These are phyloP conservation scores for Poecile montanus DNA, from an alignment of 2,797 vertebrate genomes.

Conservation along the genomic window DNA sequence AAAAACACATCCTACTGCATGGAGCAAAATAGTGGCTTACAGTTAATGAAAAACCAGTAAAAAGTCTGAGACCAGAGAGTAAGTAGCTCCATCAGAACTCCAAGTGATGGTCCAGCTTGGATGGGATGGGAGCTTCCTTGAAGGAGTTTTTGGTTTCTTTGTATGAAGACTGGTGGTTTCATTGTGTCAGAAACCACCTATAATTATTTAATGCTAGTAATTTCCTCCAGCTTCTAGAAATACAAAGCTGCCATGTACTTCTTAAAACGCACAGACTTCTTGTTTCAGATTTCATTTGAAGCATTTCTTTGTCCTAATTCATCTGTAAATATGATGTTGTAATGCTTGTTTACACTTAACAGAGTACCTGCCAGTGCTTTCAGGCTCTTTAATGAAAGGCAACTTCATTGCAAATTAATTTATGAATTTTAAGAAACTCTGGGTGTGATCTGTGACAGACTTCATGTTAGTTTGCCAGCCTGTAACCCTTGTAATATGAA, in stretches of 20 bases:
- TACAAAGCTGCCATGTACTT: neutral
- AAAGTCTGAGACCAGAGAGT: neutral
- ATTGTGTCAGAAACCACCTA: conserved; percentile 28
- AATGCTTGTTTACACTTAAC: neutral
- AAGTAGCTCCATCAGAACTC: neutral
- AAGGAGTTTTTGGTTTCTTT: neutral
- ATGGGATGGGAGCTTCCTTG: neutral
- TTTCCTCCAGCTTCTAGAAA: conserved; percentile 54
- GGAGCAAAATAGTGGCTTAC: neutral
- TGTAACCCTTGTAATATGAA: neutral
- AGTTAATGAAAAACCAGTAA: neutral
- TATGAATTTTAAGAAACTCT: conserved; percentile 46
- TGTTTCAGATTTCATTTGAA: conserved; percentile 5
- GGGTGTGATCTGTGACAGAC: conserved; percentile 15
- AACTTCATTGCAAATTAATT: conserved; percentile 33
- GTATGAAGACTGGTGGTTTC: neutral
- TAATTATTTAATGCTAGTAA: conserved; percentile 60
- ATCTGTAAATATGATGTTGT: conserved; percentile 18
- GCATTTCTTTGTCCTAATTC: conserved; percentile 43
- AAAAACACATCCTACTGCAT: neutral
- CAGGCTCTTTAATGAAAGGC: conserved; percentile 41
- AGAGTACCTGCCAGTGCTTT: neutral
- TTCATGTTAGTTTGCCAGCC: neutral
- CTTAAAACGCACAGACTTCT: neutral
- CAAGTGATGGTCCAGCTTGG: neutral